Evolutionary conservation across 2,888 invertebrate species (phyloP).

Genomic region (Eristalis intricaria): DNA sequence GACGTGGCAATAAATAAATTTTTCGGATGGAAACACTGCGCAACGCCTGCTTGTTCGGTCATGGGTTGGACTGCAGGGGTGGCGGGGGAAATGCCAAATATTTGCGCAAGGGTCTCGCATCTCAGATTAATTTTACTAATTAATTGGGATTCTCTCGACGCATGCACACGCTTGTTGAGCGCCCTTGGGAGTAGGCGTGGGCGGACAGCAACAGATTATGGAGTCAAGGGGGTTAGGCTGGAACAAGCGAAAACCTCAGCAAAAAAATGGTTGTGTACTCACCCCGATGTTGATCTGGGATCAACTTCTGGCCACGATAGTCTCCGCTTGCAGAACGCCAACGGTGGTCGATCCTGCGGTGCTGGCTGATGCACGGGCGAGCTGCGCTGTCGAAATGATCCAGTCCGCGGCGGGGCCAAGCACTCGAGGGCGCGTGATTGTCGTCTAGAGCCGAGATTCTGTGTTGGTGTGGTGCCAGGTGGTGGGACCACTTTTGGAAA

Average conservation of each 20-base stretch:
- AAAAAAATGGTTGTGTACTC: constrained; percentile 79
- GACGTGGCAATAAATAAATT: constrained; percentile 44
- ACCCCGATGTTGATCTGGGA: constrained; percentile 92
- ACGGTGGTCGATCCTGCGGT: constrained; percentile 86
- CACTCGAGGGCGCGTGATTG: constrained; percentile 86
- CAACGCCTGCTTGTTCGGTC: constrained; percentile 6
- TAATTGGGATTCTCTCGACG: constrained; percentile 36
- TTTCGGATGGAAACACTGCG: constrained; percentile 27
- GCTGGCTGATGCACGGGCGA: constrained; percentile 80
- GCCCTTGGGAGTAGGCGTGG: neutral
- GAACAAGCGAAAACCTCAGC: neutral
- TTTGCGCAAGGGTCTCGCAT: constrained; percentile 20
- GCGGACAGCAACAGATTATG: neutral
- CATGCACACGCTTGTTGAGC: constrained; percentile 8
- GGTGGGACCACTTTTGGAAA: constrained; percentile 89
- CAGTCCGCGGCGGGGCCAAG: constrained; percentile 83
- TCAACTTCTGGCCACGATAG: constrained; percentile 93
- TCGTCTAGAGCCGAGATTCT: constrained; percentile 77
- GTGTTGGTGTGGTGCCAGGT: constrained; percentile 83
- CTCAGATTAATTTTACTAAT: constrained; percentile 37
- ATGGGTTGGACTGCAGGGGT: neutral
- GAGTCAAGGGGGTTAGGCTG: neutral
- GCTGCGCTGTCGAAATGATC: constrained; percentile 83
- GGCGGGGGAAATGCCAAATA: constrained; percentile 3
- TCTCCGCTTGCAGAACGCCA: constrained; percentile 89